Evolutionary conservation across 2,888 invertebrate species (phyloP), one percentile per base, ranked within the genome.

Genomic region (Hipparchia sbordonii): DNA sequence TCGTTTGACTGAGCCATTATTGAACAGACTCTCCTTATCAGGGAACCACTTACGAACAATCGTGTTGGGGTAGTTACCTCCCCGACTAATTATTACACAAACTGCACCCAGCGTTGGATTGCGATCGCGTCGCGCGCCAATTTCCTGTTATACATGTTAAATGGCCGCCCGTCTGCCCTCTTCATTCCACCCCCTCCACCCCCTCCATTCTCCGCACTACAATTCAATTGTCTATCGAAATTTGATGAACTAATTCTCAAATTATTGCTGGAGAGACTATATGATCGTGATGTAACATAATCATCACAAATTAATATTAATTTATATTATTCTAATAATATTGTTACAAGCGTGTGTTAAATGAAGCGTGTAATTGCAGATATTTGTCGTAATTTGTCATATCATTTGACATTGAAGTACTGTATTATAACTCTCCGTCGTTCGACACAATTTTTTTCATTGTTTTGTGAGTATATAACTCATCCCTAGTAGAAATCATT

Each of bases 81-180:
- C 62, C 70, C 46, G 72, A 75, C 78, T 77, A 79, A 79, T 78
- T 79, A 79, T 76, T 74, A 75, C 76, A 75, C 76, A 75, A 76
- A 78, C 78, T 74, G 75, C 71, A 69, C 61, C 69, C 70, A 75
- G 60, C 76, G 69, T 74, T 72, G 75, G 74, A 77, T 76, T 72
- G 77, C 76, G 70, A 72, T 74, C 74, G 77, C 75, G 68, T 72
- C 77, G 72, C 72, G 78, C 76, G 76, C 77, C 77, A 80, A 79
- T 78, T 79, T 80, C 79, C 78, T 75, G 76, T 74, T 76, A 77
- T 77, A 78, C 77, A 78, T 77, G 78, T 77, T 76, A 77, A 80
- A 80, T 76, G 77, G 83, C 84, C 79, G 84, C 82, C 86, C 86
- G 85, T 88, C 83, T 82, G 46, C 62, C 71, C 77, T 73, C 70